A percentile compares a stretch with the other conserved stretches of the same genome.
Conservation (phyloP, 2,888 invertebrate genomes). For the Zaprionus obscuricornis region DNA sequence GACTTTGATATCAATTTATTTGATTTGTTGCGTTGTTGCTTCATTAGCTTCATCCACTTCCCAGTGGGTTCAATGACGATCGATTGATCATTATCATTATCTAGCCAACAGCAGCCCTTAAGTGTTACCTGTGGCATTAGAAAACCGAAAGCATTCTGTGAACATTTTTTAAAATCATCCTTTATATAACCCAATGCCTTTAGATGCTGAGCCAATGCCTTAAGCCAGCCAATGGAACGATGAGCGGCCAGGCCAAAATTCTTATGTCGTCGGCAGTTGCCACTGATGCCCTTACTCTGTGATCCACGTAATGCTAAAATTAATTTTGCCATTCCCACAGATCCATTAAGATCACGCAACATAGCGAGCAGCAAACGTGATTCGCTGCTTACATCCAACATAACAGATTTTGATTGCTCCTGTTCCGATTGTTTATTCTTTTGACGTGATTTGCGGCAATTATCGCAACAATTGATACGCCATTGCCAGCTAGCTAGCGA, state of each 20-base stretch:
- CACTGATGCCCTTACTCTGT: conserved; percentile 56
- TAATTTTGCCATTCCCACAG: conserved; percentile 82
- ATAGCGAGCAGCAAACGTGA: conserved; percentile 83
- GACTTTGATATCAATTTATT: not conserved
- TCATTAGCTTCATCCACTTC: conserved; percentile 74
- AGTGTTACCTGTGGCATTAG: conserved; percentile 54
- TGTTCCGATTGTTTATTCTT: not conserved
- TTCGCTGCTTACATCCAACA: conserved; percentile 85
- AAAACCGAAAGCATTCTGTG: conserved; percentile 35
- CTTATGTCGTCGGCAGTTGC: conserved; percentile 36
- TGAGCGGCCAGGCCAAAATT: conserved; percentile 84
- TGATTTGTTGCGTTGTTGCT: conserved; percentile 28
- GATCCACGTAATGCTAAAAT: conserved; percentile 82
- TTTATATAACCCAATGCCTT: conserved; percentile 54
- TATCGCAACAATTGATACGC: conserved; percentile 86
- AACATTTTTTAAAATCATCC: conserved; percentile 28
- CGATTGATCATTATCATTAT: conserved; percentile 27
- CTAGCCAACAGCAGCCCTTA: conserved; percentile 56
- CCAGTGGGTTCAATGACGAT: conserved; percentile 73
- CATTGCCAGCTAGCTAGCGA: conserved; percentile 44
- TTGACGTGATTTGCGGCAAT: conserved; percentile 83
- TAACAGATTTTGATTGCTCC: no score
- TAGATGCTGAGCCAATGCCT: conserved; percentile 82
- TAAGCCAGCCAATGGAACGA: conserved; percentile 86
- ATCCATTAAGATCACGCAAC: conserved; percentile 82